A percentile compares a stretch with the other conserved stretches of the same genome.
These are phyloP conservation scores for Momotus momota DNA, from an alignment of 2,797 vertebrate genomes.

Conservation along the genomic window DNA sequence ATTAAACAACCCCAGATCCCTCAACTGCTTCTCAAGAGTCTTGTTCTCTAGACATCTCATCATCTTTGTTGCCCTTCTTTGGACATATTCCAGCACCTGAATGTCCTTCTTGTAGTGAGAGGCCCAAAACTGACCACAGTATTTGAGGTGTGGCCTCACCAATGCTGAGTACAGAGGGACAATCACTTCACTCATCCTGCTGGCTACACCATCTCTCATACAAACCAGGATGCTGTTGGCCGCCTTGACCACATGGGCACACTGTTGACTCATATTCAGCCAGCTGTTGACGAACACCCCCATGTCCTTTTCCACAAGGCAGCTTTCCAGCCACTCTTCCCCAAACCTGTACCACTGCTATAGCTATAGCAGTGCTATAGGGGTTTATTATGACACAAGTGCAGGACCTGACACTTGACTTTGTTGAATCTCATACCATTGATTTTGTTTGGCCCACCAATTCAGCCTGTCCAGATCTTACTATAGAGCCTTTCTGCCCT, in stretches of 20 bases:
- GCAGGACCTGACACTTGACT: neutral
- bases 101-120: too few species aligned
- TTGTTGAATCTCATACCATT: neutral
- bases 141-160: neutral
- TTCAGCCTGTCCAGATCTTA: neutral
- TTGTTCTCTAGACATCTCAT: neutral
- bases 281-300: neutral
- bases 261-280: neutral
- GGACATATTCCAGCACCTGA: neutral
- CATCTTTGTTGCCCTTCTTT: neutral
- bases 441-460: neutral
- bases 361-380: neutral
- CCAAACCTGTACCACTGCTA: too few species aligned
- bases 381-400: neutral
- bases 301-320: neutral
- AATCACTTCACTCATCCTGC: neutral
- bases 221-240: neutral
- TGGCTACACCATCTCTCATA: neutral
- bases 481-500: neutral
- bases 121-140: neutral
- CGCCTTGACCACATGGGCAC: neutral
- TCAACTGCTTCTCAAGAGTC: neutral
- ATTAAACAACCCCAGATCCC: neutral
- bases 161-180: neutral
- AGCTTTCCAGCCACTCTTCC: neutral